Percentiles rank a stretch among this genome's conserved stretches.
phyloP scores from a whole-genome alignment of 2,888 invertebrate species.

The Altica lythri region DNA sequence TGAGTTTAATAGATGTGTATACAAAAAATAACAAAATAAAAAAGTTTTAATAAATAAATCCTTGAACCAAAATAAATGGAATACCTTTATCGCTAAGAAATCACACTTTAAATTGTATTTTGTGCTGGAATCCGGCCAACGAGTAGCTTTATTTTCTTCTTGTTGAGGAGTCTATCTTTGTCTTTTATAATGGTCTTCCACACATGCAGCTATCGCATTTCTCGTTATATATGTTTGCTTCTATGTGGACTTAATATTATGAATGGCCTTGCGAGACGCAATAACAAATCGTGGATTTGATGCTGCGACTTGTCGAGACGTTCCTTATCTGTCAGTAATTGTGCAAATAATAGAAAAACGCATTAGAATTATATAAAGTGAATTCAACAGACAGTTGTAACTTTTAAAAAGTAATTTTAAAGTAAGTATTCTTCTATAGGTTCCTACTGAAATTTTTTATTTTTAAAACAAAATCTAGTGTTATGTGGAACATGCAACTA shows the following conservation, averaged over 20 bases:
- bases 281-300: constrained; percentile 9
- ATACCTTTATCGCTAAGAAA: constrained; percentile 3
- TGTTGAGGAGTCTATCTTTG: constrained; percentile 22
- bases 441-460: too few relatives aligned
- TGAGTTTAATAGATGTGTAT: too few relatives aligned
- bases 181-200: constrained; percentile 28
- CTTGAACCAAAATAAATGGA: constrained; percentile 9
- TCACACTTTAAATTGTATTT: constrained; percentile 13
- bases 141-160: constrained; percentile 27
- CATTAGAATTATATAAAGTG: too few relatives aligned
- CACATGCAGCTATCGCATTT: constrained; percentile 20
- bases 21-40: too few relatives aligned
- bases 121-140: constrained; percentile 27
- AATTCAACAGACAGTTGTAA: too few relatives aligned
- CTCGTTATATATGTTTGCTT: constrained; percentile 27
- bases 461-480: too few relatives aligned
- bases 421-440: too few relatives aligned
- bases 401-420: too few relatives aligned
- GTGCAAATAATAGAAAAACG: too few relatives aligned
- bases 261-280: constrained; percentile 16
- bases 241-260: constrained; percentile 26
- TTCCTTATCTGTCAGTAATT: constrained; percentile 9
- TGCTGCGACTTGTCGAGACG: background rate
- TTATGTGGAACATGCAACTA: too few relatives aligned
- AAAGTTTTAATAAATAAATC: too few relatives aligned